phyloP scores from a whole-genome alignment of 2,888 invertebrate genomes.

The Zele albiditarsus region DNA sequence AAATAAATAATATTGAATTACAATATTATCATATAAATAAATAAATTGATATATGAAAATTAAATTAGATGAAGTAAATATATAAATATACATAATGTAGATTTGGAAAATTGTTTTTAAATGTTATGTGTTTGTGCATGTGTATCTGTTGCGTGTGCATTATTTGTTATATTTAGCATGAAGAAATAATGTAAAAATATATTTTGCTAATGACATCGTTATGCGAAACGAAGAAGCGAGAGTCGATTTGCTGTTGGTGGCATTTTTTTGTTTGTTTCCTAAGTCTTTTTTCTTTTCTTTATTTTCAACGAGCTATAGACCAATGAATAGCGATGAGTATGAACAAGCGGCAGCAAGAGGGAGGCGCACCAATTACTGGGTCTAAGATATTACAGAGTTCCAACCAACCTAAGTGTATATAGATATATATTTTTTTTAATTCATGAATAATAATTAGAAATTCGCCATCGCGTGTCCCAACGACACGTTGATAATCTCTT shows the following conservation, averaged over 20 bases:
- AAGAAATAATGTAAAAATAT: constrained; percentile 1
- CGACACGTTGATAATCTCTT: not conserved
- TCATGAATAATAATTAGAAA: constrained; percentile 61
- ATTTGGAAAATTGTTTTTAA: not conserved
- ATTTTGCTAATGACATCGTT: constrained; percentile 67
- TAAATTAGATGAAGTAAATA: not conserved
- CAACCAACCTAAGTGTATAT: not conserved
- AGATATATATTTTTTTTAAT: constrained; percentile 42
- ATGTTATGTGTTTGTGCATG: not conserved
- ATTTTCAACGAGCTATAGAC: constrained; percentile 23
- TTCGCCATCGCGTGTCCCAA: constrained; percentile 39
- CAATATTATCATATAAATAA: constrained; percentile 3
- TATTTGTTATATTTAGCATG: not conserved
- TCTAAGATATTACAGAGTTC: constrained; percentile 53
- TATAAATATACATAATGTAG: not conserved
- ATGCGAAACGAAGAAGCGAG: constrained; percentile 55
- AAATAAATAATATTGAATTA: constrained; percentile 12
- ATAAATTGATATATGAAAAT: constrained; percentile 18
- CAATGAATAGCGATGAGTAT: constrained; percentile 69
- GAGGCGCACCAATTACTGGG: constrained; percentile 59
- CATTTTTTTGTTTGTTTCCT: not conserved
- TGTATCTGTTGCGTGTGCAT: not conserved
- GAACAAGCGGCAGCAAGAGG: constrained; percentile 16
- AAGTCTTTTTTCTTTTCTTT: not conserved
- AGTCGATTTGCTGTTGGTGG: constrained; percentile 29